phyloP scores from a whole-genome alignment of 2,797 vertebrate genomes.

The Periophthalmus magnuspinnatus region DNA sequence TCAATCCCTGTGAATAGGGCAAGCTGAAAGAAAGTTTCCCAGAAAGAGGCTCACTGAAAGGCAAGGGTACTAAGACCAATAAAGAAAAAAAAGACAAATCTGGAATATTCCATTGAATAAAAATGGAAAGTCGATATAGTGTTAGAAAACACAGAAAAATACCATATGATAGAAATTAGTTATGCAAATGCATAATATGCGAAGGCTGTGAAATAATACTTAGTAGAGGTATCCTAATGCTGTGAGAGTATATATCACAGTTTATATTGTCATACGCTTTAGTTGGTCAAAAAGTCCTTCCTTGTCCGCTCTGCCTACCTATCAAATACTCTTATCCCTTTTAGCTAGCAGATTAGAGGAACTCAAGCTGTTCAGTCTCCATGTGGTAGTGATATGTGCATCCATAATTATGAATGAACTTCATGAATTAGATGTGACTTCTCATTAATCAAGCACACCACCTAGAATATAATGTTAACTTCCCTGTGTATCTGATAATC shows the following conservation, averaged over 20 bases:
- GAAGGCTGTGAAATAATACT: constrained; percentile 17
- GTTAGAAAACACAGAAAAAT: not conserved
- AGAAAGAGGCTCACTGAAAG: constrained; percentile 73
- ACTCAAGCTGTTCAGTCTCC: constrained; percentile 68
- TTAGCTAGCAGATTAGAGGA: constrained; percentile 70
- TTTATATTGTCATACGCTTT: too few species aligned
- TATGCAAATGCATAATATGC: too few species aligned
- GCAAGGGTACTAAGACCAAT: constrained; percentile 66
- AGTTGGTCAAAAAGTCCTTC: constrained; percentile 32
- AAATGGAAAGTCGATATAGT: not conserved
- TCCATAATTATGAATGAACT: constrained; percentile 50
- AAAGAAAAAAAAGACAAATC: constrained; percentile 25
- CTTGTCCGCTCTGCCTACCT: constrained; percentile 47
- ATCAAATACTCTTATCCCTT: constrained; percentile 69
- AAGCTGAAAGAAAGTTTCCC: constrained; percentile 74
- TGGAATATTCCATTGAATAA: constrained; percentile 9
- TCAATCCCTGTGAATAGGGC: constrained; percentile 70
- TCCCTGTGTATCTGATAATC: not conserved
- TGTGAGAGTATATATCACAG: constrained; percentile 43
- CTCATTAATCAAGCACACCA: too few species aligned
- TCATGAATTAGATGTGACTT: constrained; percentile 15
- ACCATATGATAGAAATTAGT: constrained; percentile 62
- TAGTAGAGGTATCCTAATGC: constrained; percentile 16
- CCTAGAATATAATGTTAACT: not conserved
- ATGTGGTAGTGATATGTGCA: constrained; percentile 39